Evolutionary conservation across 23 tunicate genomes (phyloP).

Genomic region (Corella eumyota): DNA sequence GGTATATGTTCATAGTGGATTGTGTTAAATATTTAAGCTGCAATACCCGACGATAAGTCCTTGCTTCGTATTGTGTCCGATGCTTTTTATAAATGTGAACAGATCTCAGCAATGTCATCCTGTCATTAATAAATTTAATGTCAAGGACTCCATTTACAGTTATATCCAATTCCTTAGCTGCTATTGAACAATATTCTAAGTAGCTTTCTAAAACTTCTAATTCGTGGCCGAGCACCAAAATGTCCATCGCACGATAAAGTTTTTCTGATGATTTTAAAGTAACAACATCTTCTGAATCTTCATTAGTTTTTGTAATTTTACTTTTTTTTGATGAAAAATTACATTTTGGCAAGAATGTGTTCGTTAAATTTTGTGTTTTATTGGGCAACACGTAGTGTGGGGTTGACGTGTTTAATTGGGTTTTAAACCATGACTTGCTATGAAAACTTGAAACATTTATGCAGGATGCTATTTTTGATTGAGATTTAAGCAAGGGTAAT

Average conservation of each 20-base stretch:
- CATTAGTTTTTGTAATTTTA: too few species aligned
- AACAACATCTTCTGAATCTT: too few species aligned
- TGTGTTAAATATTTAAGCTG: constrained; percentile 71
- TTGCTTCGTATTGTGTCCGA: constrained; percentile 69
- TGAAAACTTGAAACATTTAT: too few species aligned
- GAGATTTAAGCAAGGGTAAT: too few species aligned
- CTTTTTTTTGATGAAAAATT: too few species aligned
- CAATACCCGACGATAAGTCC: constrained; percentile 66
- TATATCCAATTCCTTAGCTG: constrained; percentile 67
- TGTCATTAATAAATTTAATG: constrained; percentile 64
- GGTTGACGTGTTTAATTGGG: too few species aligned
- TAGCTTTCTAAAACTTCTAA: constrained; percentile 55
- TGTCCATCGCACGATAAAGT: constrained; percentile 63
- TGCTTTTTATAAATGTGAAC: constrained; percentile 61
- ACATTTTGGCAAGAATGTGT: too few species aligned
- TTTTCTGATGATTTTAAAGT: too few species aligned
- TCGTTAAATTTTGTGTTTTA: too few species aligned
- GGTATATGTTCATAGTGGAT: constrained; percentile 58
- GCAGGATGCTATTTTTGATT: too few species aligned
- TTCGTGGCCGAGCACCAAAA: constrained; percentile 77
- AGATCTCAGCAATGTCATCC: constrained; percentile 63
- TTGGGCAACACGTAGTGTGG: too few species aligned
- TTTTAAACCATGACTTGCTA: too few species aligned
- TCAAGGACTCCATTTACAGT: constrained; percentile 34
- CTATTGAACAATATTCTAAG: constrained; percentile 26